Percentiles rank a stretch among this genome's conserved stretches.
Conservation (phyloP, 2,113 vertebrate genomes). For the Archilochus colubris region DNA sequence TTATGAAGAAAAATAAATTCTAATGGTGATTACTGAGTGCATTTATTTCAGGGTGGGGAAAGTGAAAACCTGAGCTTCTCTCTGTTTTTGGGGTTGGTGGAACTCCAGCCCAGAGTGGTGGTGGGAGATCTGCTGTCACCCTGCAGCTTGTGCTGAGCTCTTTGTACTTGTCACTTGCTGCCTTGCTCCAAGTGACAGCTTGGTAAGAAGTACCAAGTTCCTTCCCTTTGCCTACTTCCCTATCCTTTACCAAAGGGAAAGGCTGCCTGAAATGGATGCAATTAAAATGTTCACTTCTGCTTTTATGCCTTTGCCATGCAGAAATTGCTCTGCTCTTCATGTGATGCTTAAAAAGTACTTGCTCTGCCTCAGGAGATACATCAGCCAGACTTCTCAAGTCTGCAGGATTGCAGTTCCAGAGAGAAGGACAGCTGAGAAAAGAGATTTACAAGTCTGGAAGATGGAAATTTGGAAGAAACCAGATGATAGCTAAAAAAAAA, state of each 20-base stretch:
- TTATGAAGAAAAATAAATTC: conserved; percentile 56
- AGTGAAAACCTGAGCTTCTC: background rate
- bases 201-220: background rate
- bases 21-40: conserved; percentile 1
- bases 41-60: background rate
- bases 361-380: background rate
- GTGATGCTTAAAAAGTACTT: background rate
- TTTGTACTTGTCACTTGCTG: background rate
- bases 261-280: background rate
- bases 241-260: background rate
- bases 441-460: background rate
- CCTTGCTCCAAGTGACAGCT: background rate
- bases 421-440: background rate
- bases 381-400: background rate
- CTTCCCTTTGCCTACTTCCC: background rate
- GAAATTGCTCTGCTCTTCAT: background rate
- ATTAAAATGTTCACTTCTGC: background rate
- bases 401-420: background rate
- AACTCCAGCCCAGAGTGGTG: no score
- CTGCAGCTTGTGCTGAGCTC: accelerated
- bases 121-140: background rate
- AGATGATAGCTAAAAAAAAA: background rate
- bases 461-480: background rate
- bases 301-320: background rate
- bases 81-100: background rate